Percentiles rank a stretch among this genome's conserved stretches.
Conservation (phyloP, 2,113 vertebrate species). For the Smithornis capensis region DNA sequence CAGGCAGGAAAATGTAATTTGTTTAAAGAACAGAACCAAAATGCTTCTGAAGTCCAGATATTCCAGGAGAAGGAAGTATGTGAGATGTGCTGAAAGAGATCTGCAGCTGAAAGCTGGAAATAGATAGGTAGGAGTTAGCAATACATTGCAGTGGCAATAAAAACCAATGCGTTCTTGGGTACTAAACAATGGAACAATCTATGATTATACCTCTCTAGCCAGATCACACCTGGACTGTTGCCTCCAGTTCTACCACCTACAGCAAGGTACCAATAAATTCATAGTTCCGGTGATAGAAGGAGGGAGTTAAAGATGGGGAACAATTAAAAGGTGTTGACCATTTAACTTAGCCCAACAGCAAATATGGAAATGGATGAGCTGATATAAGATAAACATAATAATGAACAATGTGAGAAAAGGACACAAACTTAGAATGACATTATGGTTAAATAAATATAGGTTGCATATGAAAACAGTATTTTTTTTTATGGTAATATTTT, state of each 20-base stretch:
- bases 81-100: not conserved
- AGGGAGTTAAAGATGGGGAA: not conserved
- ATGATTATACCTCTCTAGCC: not conserved
- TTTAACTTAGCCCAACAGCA: not conserved
- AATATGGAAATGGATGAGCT: not conserved
- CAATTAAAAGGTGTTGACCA: not conserved
- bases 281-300: accelerated
- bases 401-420: not conserved
- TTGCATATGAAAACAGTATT: not conserved
- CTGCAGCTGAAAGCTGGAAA: not conserved
- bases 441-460: not conserved
- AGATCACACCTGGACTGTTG: not conserved
- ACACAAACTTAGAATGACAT: not conserved
- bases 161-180: not conserved
- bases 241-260: not conserved
- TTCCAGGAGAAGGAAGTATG: not conserved
- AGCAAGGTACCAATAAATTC: not conserved
- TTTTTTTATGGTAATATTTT: not conserved
- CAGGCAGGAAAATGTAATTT: not conserved
- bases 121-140: not conserved
- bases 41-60: not conserved
- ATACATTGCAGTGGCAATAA: not conserved
- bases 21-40: not conserved
- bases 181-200: not conserved
- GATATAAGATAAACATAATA: not conserved